A percentile compares a stretch with the other conserved stretches of the same genome.
Evolutionary conservation across 2,113 vertebrate species (phyloP).

Genomic region (Colossoma macropomum): DNA sequence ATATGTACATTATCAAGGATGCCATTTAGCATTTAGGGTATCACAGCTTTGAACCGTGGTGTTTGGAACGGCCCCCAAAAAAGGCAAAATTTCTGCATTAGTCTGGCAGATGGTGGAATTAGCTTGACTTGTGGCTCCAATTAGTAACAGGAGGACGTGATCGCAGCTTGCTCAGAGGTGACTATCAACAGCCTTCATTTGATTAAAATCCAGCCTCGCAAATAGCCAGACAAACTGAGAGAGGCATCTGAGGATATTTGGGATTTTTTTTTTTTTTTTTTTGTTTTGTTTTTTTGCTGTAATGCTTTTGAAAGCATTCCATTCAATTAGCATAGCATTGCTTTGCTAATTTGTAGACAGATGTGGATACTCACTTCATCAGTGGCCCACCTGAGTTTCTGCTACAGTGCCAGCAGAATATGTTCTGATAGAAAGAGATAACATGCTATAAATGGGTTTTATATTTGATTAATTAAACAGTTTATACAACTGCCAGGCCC

Average conservation of each 20-base stretch:
- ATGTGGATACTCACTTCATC: constrained; percentile 13
- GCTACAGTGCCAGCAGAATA: constrained; percentile 1
- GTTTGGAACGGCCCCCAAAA: constrained; percentile 6
- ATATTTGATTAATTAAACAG: constrained; percentile 34
- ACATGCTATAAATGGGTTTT: constrained; percentile 1
- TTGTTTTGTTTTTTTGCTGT: constrained; percentile 21
- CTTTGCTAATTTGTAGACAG: constrained; percentile 13
- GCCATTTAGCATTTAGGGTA: constrained; percentile 17
- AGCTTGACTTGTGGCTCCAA: constrained; percentile 30
- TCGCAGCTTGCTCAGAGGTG: constrained; percentile 28
- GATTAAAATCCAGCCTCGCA: constrained; percentile 22
- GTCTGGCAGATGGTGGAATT: constrained; percentile 35
- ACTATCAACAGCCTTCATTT: constrained; percentile 30
- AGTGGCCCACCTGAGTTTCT: not conserved
- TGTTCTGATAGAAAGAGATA: constrained; percentile 16
- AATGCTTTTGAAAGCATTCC: constrained; percentile 23
- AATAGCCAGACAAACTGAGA: constrained; percentile 19
- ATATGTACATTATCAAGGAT: constrained; percentile 22
- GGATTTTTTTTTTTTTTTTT: not conserved
- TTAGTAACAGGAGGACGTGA: constrained; percentile 28
- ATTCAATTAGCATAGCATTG: not conserved
- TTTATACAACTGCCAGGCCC: not conserved
- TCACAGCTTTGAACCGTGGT: constrained; percentile 10
- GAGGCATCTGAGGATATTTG: not conserved
- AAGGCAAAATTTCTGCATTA: constrained; percentile 13